phyloP scores from a whole-genome alignment of 2,797 vertebrate genomes.

The Cirrhinus molitorella region DNA sequence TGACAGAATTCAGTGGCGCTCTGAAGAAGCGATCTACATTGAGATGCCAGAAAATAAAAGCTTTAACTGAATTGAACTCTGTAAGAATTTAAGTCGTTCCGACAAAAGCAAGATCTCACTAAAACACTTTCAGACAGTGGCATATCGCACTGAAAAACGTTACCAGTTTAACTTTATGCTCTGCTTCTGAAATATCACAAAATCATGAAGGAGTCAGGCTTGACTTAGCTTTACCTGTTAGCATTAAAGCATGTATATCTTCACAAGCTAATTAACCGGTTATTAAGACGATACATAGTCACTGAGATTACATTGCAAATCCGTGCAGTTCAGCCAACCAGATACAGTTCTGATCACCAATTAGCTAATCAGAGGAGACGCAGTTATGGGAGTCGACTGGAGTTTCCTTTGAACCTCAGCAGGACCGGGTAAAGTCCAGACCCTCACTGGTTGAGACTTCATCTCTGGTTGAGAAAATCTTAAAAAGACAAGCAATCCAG shows the following conservation, averaged over 20 bases:
- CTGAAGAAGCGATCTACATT: not conserved
- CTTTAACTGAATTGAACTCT: constrained; percentile 5
- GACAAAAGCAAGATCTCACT: not conserved
- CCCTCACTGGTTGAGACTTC: not conserved
- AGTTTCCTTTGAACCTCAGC: constrained; percentile 32
- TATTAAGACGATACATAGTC: not conserved
- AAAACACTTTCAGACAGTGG: not conserved
- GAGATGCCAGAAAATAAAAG: constrained; percentile 25
- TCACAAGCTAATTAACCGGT: not conserved
- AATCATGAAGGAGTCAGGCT: not conserved
- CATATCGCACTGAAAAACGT: not conserved
- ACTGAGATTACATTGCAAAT: constrained; percentile 13
- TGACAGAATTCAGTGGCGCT: not conserved
- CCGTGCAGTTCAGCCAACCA: constrained; percentile 13
- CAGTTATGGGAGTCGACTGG: not conserved
- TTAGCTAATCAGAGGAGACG: constrained; percentile 44
- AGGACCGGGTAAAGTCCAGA: constrained; percentile 8
- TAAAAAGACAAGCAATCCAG: constrained; percentile 27
- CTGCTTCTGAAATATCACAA: not conserved
- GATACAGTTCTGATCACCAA: constrained; percentile 33
- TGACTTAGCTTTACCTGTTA: not conserved
- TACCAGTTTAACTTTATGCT: not conserved
- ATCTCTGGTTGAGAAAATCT: not conserved
- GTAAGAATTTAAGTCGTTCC: not conserved
- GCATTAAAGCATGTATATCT: not conserved